Conservation (phyloP, 2,797 vertebrate species). For the Pangasius mekongensis region DNA sequence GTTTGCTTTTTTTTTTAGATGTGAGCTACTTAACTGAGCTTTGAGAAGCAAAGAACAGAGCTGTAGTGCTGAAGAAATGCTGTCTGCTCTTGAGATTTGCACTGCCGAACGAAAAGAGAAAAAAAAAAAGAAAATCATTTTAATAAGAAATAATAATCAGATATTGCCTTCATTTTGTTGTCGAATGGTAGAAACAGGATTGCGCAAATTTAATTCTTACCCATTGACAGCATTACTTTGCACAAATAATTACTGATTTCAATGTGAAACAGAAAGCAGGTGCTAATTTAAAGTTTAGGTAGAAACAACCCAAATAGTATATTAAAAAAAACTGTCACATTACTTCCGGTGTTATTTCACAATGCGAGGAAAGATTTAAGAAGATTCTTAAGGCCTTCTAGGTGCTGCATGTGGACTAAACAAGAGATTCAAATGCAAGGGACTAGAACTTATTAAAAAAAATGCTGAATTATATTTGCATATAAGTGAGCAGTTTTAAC, state of each 20-base stretch:
- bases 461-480: not conserved
- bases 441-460: not conserved
- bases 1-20: no score
- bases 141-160: not conserved
- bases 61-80: no score
- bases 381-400: not conserved
- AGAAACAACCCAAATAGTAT: not conserved
- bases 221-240: no score
- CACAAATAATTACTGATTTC: not conserved
- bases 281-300: not conserved
- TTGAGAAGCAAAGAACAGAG: no score
- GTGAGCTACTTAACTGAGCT: no score
- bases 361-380: not conserved
- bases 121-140: no score
- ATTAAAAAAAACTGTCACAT: not conserved
- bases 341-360: not conserved
- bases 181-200: no score
- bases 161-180: no score
- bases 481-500: not conserved
- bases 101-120: not conserved
- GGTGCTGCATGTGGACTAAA: not conserved
- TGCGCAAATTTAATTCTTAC: no score
- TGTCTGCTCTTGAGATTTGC: no score
- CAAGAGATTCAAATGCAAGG: not conserved
- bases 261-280: not conserved